Base-by-base conservation (phyloP, 2,888 invertebrate species). In the Steinernema carpocapsae region DNA sequence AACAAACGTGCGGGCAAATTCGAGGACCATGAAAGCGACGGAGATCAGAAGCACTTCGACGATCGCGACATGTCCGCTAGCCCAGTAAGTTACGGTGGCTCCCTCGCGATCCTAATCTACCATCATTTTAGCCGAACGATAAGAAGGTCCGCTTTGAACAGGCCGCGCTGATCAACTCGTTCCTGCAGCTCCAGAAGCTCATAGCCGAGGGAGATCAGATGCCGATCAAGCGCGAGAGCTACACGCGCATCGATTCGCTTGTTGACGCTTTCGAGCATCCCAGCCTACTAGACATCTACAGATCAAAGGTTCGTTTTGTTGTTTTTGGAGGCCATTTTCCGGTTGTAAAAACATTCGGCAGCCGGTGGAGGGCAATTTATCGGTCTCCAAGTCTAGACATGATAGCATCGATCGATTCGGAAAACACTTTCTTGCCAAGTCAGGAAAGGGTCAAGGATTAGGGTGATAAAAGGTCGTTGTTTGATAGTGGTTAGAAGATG, bases 101-200 rank as follows among this genome's bases (percentile, higher is more conserved):
- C 12, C n/a, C n/a, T n/a, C n/a, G n/a, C n/a, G n/a, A n/a, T n/a
- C n/a, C n/a, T n/a, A n/a, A n/a, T n/a, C 4, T 12, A 56, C 17
- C 14, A 6, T 22, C 10, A 4, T 17, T 64, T 29, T 19, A 64
- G 64, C 64, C 64, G 12, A 64, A 64, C 29, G 2, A 26, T 3
- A 64, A 64, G 37, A 64, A 64, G 19, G 64, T 64, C 7, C 64
- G 64, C 19, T 29, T 64, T 17, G 64, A 64, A 26, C 64, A 64
- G 12, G 64, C 32, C 17, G 64, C 64, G 14, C 74, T 82, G 56
- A 74, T 79, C 46, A 78, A 77, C 46, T 78, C 80, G 70, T 76
- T 82, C 48, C 72, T 78, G 43, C 79, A 80, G 71, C 78, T 80
- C 73, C 79, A 82, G 75, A 78, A 78, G 52, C 77, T 78, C 46